Evolutionary conservation across 2,797 vertebrate genomes (phyloP), one percentile per base, ranked within the genome.

Genomic region (Ara ararauna): DNA sequence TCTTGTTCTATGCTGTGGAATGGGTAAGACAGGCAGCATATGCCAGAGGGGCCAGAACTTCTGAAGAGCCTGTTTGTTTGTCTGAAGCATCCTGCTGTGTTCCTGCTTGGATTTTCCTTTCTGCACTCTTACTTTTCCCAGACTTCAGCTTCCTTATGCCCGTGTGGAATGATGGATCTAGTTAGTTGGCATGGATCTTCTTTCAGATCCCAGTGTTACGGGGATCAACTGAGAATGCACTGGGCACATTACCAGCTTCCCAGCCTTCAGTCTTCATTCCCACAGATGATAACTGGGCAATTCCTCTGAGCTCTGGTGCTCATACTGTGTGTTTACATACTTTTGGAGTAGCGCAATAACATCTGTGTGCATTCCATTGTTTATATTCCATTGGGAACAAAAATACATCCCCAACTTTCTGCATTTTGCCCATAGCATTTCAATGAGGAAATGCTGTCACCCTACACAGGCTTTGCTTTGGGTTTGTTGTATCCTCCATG

Each of bases 401-500:
- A 75, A 91, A 21, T 1, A 8, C 75, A 34, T 74, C 74, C 56
- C 81, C 38, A 11, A 5, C 61, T 86, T 72, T 70, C 90, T 23
- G 27, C 42, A 3, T 80, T 81, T n/a, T 58, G 56, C 66, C 87
- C 62, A 2, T 1, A 51, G 36, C 44, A 20, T 74, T 74, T 86
- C n/a, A 38, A 32, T 11, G 51, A 23, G 8, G 21, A 21, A 17
- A 15, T 0, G 0, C 27, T 26, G 3, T 40, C 54, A 29, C 56
- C 26, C 61, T 32, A 0, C 65, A 29, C 0, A 0, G 44, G 12
- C 11, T 70, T 48, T 34, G n/a, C 51, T 50, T 19, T 50, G 16
- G 32, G 29, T 40, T 62, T 71, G 20, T 22, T 58, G 11, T 29
- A 12, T 23, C 62, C 58, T 10, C 34, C 26, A 1, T 6, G 11